Evolutionary conservation across 2,797 vertebrate species (phyloP).

Genomic region (Hydrophis major): DNA sequence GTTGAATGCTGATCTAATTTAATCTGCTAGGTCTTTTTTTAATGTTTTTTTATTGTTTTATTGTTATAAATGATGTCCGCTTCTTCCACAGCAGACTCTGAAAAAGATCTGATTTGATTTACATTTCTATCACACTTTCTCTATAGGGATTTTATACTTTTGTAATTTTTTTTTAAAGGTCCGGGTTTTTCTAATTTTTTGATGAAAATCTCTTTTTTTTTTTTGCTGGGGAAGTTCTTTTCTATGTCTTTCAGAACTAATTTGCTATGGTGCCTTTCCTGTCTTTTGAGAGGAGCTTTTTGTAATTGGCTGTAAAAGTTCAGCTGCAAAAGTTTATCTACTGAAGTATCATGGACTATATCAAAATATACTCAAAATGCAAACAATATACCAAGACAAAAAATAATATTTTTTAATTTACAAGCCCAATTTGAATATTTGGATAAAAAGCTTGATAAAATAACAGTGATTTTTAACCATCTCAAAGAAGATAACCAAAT

Average conservation of each 20-base stretch:
- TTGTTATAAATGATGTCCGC: neutral
- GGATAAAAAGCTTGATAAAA: neutral
- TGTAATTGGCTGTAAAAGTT: neutral
- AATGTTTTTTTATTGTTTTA: neutral
- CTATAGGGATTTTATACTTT: neutral
- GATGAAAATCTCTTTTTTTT: neutral
- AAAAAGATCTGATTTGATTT: neutral
- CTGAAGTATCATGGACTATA: neutral
- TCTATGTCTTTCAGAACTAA: neutral
- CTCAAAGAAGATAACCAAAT: neutral
- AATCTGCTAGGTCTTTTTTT: neutral
- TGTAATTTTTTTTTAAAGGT: neutral
- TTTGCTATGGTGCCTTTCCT: neutral
- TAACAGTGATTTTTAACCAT: neutral
- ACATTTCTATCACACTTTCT: neutral
- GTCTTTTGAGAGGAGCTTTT: neutral
- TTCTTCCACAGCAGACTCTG: neutral
- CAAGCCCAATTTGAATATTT: neutral
- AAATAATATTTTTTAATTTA: neutral
- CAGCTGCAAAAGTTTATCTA: neutral
- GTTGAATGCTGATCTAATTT: neutral
- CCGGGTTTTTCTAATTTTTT: neutral
- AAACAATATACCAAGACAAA: neutral
- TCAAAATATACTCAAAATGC: neutral
- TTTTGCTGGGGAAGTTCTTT: neutral